These are phyloP conservation scores for Brenthis daphne DNA, from an alignment of 2,888 invertebrate species.

Conservation along the genomic window DNA sequence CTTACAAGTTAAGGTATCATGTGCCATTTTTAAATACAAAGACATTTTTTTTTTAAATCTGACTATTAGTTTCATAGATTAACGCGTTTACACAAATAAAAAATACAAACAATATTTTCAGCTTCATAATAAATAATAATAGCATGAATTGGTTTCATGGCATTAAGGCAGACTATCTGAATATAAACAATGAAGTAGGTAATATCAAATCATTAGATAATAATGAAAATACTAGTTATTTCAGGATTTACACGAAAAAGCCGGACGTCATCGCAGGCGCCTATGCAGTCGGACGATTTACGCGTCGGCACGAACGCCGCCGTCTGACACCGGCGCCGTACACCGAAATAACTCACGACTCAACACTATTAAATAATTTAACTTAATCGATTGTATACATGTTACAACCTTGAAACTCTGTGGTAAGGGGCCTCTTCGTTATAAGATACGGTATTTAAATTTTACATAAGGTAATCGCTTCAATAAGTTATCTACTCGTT, in stretches of 20 bases:
- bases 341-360: constrained; percentile 28
- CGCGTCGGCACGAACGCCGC: constrained; percentile 20
- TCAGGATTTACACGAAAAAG: constrained; percentile 22
- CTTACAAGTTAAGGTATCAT: too few species aligned
- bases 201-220: constrained; percentile 2
- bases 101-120: too few species aligned
- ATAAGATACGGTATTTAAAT: background rate
- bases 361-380: constrained; percentile 27
- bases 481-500: background rate
- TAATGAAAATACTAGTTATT: constrained; percentile 13
- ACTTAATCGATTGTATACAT: constrained; percentile 28
- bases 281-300: constrained; percentile 18
- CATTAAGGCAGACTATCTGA: too few species aligned
- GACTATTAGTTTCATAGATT: too few species aligned
- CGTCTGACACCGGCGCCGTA: constrained; percentile 31
- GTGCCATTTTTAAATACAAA: too few species aligned
- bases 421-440: background rate
- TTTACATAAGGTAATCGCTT: background rate
- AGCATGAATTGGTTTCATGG: too few species aligned
- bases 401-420: constrained; percentile 12
- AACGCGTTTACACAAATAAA: too few species aligned
- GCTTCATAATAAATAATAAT: too few species aligned
- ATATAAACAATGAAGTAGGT: background rate
- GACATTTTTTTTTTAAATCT: too few species aligned
- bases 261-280: constrained; percentile 23